Percentiles rank a stretch among this genome's conserved stretches.
These are phyloP conservation scores for Spongilla lacustris DNA, from an alignment of 37 sponge, comb jelly and placozoan genomes.

Conservation along the genomic window DNA sequence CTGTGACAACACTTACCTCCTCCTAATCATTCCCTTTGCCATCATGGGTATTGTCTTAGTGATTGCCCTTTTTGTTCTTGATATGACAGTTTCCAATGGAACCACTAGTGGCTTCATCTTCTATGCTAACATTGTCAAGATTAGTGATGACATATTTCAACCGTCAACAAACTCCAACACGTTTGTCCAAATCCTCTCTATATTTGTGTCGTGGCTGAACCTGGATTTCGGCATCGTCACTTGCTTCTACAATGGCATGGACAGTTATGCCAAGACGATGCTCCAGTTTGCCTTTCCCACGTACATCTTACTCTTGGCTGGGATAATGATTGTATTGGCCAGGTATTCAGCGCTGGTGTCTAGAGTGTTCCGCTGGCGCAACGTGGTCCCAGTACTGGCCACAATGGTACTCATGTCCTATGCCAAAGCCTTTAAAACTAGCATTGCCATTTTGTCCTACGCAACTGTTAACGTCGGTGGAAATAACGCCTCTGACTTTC, in stretches of 20 bases:
- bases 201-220: slow-evolving; percentile 3
- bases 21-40: background rate
- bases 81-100: background rate
- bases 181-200: background rate
- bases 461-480: too few species aligned
- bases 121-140: background rate
- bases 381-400: background rate
- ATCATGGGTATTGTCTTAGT: background rate
- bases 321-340: background rate
- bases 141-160: background rate
- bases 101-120: background rate
- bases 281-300: background rate
- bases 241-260: slow-evolving; percentile 8
- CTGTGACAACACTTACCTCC: background rate
- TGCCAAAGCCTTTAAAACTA: background rate
- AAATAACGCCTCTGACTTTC: too few species aligned
- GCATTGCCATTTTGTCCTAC: background rate
- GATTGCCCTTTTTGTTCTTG: background rate
- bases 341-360: background rate
- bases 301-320: background rate
- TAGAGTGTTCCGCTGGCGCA: background rate
- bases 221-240: slow-evolving; percentile 5
- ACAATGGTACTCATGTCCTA: background rate
- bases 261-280: background rate
- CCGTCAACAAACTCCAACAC: background rate